Evolutionary conservation across 2,888 invertebrate genomes (phyloP).

Genomic region (Julus scandinavius): DNA sequence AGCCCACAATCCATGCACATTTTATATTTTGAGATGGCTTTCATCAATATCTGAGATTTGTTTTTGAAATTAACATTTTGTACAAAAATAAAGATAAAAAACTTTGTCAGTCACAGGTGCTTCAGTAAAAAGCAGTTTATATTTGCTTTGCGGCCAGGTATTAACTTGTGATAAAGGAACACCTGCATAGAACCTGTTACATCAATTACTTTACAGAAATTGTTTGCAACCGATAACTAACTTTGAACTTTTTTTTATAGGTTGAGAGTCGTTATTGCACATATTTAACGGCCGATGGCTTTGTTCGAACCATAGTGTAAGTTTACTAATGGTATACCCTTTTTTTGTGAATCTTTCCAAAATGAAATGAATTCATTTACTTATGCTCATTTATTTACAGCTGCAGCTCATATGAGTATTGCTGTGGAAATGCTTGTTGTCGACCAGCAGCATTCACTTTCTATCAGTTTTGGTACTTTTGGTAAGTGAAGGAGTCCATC

Average conservation of each 20-base stretch:
- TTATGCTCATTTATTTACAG: constrained; percentile 56
- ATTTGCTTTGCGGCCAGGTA: too few species aligned
- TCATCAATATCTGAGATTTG: too few species aligned
- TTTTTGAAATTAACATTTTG: too few species aligned
- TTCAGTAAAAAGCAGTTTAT: too few species aligned
- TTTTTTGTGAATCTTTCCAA: neutral
- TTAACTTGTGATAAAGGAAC: too few species aligned
- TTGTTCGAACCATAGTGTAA: constrained; percentile 52
- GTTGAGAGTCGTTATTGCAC: constrained; percentile 55
- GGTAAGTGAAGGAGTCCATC: constrained; percentile 64
- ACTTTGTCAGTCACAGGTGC: too few species aligned
- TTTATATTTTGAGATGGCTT: too few species aligned
- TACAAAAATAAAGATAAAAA: too few species aligned
- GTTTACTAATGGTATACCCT: neutral
- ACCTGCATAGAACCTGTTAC: too few species aligned
- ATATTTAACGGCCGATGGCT: constrained; percentile 50
- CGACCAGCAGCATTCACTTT: constrained; percentile 70
- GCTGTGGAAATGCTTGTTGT: constrained; percentile 71
- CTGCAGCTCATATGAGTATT: constrained; percentile 67
- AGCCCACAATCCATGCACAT: too few species aligned
- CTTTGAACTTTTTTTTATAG: constrained; percentile 12
- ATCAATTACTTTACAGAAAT: neutral
- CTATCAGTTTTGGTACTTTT: constrained; percentile 72
- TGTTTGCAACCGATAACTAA: neutral
- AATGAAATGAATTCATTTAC: neutral